A percentile compares a stretch with the other conserved stretches of the same genome.
These are phyloP conservation scores for Pachyseris speciosa DNA, from an alignment of 64 coral and sea anemone genomes.

Conservation along the genomic window DNA sequence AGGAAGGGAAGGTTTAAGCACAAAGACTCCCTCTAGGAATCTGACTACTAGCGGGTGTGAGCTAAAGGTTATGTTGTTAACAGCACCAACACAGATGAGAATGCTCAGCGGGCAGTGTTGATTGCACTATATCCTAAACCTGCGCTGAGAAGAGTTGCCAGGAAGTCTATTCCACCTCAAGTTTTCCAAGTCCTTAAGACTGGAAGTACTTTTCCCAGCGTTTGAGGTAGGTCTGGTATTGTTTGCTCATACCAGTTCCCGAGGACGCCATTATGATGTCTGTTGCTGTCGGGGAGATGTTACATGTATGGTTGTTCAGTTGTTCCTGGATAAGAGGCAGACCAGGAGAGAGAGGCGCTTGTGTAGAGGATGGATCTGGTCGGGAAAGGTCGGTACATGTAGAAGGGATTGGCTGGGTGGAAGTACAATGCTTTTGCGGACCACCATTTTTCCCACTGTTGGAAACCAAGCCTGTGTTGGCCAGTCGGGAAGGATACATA, in stretches of 20 bases:
- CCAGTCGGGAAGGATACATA: not conserved
- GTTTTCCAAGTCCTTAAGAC: not conserved
- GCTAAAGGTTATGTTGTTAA: conserved; percentile 1
- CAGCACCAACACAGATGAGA: not conserved
- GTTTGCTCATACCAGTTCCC: conserved; percentile 14
- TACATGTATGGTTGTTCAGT: not conserved
- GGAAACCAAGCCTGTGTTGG: not conserved
- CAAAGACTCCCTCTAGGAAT: conserved; percentile 43
- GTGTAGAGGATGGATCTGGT: not conserved
- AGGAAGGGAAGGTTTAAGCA: conserved; percentile 50
- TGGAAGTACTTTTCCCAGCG: conserved; percentile 2
- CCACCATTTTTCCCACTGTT: not conserved
- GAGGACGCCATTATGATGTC: conserved; percentile 45
- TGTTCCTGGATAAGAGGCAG: conserved; percentile 31
- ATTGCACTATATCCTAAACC: conserved; percentile 45
- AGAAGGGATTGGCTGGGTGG: not conserved
- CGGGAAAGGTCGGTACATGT: not conserved
- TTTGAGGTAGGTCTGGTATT: conserved; percentile 18
- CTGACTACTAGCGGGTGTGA: conserved; percentile 32
- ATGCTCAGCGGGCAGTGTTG: conserved; percentile 36
- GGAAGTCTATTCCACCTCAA: not conserved
- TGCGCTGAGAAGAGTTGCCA: not conserved
- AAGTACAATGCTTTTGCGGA: not conserved
- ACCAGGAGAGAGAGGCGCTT: conserved; percentile 3
- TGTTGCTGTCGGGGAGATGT: not conserved